Evolutionary conservation across 2,888 invertebrate species (phyloP), one percentile per base, ranked within the genome.

Genomic region (Pediacus dermestoides): DNA sequence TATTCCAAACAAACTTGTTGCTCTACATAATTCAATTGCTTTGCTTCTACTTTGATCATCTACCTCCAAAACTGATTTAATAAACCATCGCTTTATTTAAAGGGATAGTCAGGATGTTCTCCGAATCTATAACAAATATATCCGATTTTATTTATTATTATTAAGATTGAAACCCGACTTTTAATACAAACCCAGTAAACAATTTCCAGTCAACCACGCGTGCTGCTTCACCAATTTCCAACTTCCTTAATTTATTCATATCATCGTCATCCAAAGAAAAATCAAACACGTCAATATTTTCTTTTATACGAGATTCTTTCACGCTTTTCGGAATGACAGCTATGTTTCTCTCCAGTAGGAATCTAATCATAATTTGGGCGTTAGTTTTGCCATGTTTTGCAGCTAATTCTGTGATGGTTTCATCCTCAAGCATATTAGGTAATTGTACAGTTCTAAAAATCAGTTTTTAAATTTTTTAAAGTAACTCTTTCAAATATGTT

Each of bases 321-420:
- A 82, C 82, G 64, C 89, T 90, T 65, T 91, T 92, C 2, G 91
- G 90, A 56, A 92, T 88, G 25, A 81, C 80, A 4, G 75, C 75
- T 12, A 89, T 66, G 7, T 81, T 82, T 23, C 77, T 77, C 63
- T 91, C 86, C n/a, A 88, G 54, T n/a, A 78, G 71, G 67, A 82
- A 81, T 28, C 85, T 76, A 1, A 92, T 68, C 25, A 86, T 68
- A 10, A 79, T 61, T 67, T 91, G 90, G 2, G 88, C 88, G 1
- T 84, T 72, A 0, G 82, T 76, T 60, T 85, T 87, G 0, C 69
- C 66, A 55, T 81, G 75, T 51, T 70, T 76, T 25, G 74, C 70
- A 1, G 77, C 77, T 13, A 64, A 51, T 16, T 49, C 36, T 33
- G 44, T 51, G 0, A 83, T 73, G 6, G 63, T 69, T 0, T 37